These are phyloP conservation scores for Drosophila aff. DNA, from an alignment of 1,140 invertebrate species.

Conservation along the genomic window DNA sequence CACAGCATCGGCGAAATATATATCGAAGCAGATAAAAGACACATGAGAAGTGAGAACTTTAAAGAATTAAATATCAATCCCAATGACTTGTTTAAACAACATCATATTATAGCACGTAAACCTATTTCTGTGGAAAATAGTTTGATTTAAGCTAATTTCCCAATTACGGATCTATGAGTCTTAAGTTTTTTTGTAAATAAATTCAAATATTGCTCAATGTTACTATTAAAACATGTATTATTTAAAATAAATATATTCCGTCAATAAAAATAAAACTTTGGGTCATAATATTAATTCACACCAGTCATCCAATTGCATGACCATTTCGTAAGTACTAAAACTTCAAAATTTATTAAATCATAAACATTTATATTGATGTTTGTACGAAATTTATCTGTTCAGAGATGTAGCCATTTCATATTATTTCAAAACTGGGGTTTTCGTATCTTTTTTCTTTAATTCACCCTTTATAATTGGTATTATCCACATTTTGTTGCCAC, in stretches of 20 bases:
- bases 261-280: neutral
- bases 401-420: too few relatives aligned
- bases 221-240: neutral
- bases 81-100: slow-evolving; percentile 68
- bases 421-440: too few relatives aligned
- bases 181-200: neutral
- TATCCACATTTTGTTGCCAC: too few relatives aligned
- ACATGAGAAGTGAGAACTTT: slow-evolving; percentile 67
- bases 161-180: neutral
- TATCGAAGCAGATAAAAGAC: slow-evolving; percentile 31
- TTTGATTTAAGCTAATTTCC: slow-evolving; percentile 58
- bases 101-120: slow-evolving; percentile 67
- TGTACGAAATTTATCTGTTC: too few relatives aligned
- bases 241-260: neutral
- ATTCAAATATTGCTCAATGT: neutral
- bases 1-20: slow-evolving; percentile 23
- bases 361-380: too few relatives aligned
- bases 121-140: slow-evolving; percentile 68
- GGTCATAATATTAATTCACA: neutral
- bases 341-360: too few relatives aligned
- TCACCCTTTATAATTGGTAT: too few relatives aligned
- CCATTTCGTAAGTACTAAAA: neutral
- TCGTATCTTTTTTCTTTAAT: too few relatives aligned
- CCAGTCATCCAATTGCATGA: neutral
- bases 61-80: slow-evolving; percentile 77